A percentile compares a stretch with the other conserved stretches of the same genome.
phyloP scores from a whole-genome alignment of 2,113 vertebrate genomes.

The Labeo catla region DNA sequence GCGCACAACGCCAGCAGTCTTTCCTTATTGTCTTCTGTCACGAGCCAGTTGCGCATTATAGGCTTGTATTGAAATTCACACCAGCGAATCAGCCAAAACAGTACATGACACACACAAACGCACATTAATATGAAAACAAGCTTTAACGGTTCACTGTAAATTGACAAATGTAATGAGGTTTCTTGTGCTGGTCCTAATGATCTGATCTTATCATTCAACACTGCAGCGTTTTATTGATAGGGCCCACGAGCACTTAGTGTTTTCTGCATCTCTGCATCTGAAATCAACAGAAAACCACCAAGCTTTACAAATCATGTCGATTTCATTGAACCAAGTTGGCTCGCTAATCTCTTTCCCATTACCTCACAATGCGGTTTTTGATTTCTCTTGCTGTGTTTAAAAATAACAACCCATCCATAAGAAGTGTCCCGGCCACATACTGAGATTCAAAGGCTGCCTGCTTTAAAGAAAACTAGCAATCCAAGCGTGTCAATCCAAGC shows the following conservation, averaged over 20 bases:
- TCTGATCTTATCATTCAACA: slow-evolving; percentile 30
- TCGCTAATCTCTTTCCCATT: slow-evolving; percentile 41
- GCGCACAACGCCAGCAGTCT: background rate
- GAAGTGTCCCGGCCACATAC: slow-evolving; percentile 15
- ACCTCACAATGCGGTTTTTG: slow-evolving; percentile 25
- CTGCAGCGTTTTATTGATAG: slow-evolving; percentile 27
- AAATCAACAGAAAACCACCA: slow-evolving; percentile 30
- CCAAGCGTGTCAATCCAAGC: slow-evolving; percentile 6
- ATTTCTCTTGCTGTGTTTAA: slow-evolving; percentile 38
- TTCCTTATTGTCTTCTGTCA: slow-evolving; percentile 14
- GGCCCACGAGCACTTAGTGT: background rate
- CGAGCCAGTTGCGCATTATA: background rate
- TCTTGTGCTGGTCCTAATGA: slow-evolving; percentile 27
- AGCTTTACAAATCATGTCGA: slow-evolving; percentile 42
- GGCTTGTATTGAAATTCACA: slow-evolving; percentile 12
- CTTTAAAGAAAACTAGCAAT: slow-evolving; percentile 10
- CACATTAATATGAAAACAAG: background rate
- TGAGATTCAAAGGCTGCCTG: slow-evolving; percentile 4
- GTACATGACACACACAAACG: background rate
- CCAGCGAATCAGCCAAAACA: background rate
- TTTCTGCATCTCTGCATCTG: slow-evolving; percentile 22
- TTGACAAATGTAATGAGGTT: background rate
- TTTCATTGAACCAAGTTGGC: slow-evolving; percentile 40
- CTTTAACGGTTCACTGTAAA: slow-evolving; percentile 2
- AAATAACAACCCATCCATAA: slow-evolving; percentile 41